Evolutionary conservation across 2,797 vertebrate species (phyloP).

Genomic region (Buceros bicornis): DNA sequence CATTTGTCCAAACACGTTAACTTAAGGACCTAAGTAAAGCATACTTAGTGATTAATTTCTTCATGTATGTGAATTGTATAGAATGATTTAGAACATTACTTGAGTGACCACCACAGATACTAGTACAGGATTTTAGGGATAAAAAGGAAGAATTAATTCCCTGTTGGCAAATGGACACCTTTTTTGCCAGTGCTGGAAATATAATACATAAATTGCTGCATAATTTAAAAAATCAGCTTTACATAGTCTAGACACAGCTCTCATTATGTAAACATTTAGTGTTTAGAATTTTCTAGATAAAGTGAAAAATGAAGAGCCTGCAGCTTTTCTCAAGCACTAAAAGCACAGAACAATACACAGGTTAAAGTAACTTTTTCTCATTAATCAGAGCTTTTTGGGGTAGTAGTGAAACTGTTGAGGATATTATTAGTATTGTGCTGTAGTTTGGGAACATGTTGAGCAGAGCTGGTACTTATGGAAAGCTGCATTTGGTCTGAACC

Average conservation of each 20-base stretch:
- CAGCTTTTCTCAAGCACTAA: background rate
- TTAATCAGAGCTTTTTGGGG: background rate
- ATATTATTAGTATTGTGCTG: background rate
- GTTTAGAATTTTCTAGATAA: background rate
- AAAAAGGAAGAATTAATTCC: background rate
- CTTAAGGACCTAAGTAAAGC: background rate
- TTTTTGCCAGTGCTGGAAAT: background rate
- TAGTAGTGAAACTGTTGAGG: background rate
- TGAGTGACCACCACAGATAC: background rate
- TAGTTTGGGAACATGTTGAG: background rate
- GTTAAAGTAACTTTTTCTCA: background rate
- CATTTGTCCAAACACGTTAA: background rate
- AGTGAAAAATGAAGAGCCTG: background rate
- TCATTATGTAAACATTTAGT: background rate
- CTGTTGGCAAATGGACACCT: background rate
- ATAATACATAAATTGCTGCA: background rate
- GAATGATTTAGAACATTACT: background rate
- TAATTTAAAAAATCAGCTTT: background rate
- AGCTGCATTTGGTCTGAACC: background rate
- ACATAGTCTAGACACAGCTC: background rate
- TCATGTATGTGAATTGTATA: background rate
- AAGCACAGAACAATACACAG: background rate
- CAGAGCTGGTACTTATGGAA: background rate
- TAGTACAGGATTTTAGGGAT: background rate
- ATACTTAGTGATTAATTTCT: background rate